Conservation (phyloP, 2,113 vertebrate genomes). For the Eonycteris spelaea region DNA sequence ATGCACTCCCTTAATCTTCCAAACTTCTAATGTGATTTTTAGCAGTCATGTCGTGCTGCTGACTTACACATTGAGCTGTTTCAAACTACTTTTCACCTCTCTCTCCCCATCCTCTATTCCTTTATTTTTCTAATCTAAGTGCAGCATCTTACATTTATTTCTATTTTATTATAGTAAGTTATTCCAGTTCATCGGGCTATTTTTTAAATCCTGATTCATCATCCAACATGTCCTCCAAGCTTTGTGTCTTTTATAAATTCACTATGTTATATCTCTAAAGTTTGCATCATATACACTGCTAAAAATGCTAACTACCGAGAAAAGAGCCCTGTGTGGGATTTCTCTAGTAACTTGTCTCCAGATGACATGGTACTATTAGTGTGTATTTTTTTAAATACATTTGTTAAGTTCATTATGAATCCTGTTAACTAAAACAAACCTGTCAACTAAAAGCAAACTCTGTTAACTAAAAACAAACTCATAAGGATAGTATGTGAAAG, state of each 20-base stretch:
- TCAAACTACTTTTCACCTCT: not conserved
- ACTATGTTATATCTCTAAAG: not conserved
- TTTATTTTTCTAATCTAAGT: not conserved
- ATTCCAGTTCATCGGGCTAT: not conserved
- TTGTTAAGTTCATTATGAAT: constrained; percentile 14
- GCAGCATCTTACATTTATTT: not conserved
- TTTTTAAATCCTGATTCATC: not conserved
- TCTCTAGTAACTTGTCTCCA: not conserved
- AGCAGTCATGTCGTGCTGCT: not conserved
- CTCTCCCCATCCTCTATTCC: not conserved
- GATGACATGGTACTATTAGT: not conserved
- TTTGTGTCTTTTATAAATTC: not conserved
- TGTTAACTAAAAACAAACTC: not conserved
- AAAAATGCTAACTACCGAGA: not conserved
- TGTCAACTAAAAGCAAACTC: not conserved
- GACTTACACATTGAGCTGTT: not conserved
- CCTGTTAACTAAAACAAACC: not conserved
- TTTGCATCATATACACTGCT: not conserved
- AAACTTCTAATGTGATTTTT: not conserved
- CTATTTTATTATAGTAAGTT: not conserved
- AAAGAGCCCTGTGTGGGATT: not conserved
- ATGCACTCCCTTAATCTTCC: not conserved
- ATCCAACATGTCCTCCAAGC: not conserved
- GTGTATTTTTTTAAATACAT: not conserved
- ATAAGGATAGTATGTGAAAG: not conserved